phyloP scores from a whole-genome alignment of 2,888 invertebrate species.

The Blastobasis lacticolella region DNA sequence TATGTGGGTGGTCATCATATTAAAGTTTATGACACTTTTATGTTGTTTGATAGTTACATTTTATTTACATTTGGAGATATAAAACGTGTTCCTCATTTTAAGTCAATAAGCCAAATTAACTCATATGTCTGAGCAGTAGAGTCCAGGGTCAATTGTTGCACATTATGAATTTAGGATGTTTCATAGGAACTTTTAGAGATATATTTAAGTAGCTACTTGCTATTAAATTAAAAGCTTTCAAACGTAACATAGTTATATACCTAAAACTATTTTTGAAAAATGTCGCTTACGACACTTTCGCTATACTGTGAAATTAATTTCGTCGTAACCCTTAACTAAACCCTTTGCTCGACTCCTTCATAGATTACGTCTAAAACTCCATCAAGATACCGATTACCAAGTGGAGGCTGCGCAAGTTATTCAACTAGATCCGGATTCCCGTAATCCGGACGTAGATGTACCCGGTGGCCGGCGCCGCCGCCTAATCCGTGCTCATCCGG shows the following conservation, averaged over 20 bases:
- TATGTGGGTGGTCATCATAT: conserved; percentile 18
- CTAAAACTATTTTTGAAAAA: too few relatives aligned
- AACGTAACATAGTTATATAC: too few relatives aligned
- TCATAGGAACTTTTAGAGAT: not conserved
- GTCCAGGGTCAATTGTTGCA: not conserved
- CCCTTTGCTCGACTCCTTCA: too few relatives aligned
- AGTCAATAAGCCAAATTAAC: not conserved
- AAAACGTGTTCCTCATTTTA: conserved; percentile 4
- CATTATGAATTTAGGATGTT: not conserved
- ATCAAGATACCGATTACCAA: conserved; percentile 22
- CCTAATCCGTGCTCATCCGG: conserved; percentile 67
- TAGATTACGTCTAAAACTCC: conserved; percentile 5
- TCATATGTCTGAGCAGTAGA: not conserved
- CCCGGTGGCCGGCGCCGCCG: conserved; percentile 35
- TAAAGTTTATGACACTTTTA: conserved; percentile 19
- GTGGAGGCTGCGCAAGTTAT: conserved; percentile 54
- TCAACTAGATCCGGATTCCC: conserved; percentile 64
- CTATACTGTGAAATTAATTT: too few relatives aligned
- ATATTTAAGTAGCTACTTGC: not conserved
- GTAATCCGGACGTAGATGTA: conserved; percentile 66
- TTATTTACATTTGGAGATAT: conserved; percentile 11
- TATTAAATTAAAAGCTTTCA: too few relatives aligned
- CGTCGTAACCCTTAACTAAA: too few relatives aligned
- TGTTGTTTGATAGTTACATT: conserved; percentile 7
- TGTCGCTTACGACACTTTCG: too few relatives aligned